phyloP scores from a whole-genome alignment of 2,888 invertebrate species.

The Ellobium chinense region DNA sequence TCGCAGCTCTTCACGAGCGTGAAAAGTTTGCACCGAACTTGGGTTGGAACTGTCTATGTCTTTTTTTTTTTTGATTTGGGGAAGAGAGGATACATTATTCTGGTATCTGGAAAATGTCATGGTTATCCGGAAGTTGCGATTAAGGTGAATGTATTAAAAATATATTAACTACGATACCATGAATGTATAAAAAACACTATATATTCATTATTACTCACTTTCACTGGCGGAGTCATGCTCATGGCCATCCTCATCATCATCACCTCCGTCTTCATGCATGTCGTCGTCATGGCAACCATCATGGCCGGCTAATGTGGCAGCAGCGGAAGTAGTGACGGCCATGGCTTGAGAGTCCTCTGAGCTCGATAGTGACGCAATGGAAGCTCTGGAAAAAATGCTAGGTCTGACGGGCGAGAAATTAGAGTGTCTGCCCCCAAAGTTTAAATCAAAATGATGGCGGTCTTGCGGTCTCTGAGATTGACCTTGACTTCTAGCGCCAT shows the following conservation, averaged over 20 bases:
- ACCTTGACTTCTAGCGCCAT: background rate
- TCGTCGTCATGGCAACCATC: conserved; percentile 29
- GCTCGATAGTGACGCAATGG: background rate
- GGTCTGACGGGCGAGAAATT: conserved; percentile 8
- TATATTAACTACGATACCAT: no score
- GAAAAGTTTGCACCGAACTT: no score
- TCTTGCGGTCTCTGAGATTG: background rate
- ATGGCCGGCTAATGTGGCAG: background rate
- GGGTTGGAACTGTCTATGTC: no score
- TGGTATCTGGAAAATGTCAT: no score
- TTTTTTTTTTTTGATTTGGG: no score
- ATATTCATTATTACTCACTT: conserved; percentile 34
- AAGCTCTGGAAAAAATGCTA: background rate
- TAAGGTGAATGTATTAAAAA: no score
- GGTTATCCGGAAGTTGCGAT: no score
- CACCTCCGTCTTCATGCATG: conserved; percentile 21
- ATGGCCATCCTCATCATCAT: conserved; percentile 13
- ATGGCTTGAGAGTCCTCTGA: background rate
- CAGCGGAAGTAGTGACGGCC: background rate
- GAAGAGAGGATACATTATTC: no score
- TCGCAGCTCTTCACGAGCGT: no score
- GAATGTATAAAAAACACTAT: no score
- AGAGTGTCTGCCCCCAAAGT: background rate
- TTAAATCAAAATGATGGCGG: background rate
- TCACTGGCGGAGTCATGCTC: conserved; percentile 32